Evolutionary conservation across 2,888 invertebrate genomes (phyloP).

Genomic region (Itoplectis maculator): DNA sequence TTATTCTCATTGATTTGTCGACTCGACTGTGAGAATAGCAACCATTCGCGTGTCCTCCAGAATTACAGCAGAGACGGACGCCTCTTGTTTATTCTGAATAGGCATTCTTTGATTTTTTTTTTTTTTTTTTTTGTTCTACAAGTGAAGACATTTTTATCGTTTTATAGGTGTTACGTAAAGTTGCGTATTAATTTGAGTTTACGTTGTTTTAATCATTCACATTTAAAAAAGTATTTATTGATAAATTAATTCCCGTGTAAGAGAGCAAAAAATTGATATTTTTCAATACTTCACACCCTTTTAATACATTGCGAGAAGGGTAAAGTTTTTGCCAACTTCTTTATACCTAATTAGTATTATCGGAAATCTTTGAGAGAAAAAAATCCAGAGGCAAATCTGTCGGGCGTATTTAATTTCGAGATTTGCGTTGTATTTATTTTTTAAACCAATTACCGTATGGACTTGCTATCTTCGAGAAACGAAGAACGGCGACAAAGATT

Average conservation of each 20-base stretch:
- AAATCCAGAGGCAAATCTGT: constrained; percentile 31
- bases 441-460: neutral
- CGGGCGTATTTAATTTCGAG: constrained; percentile 33
- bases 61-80: neutral
- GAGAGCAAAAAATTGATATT: constrained; percentile 5
- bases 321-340: constrained; percentile 55
- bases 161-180: neutral
- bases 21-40: constrained; percentile 25
- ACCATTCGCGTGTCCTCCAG: constrained; percentile 10
- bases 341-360: constrained; percentile 66
- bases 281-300: neutral
- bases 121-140: constrained; percentile 7
- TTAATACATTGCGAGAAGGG: no score
- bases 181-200: neutral
- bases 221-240: neutral
- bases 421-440: constrained; percentile 54
- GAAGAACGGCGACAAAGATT: constrained; percentile 20
- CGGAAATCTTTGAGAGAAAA: constrained; percentile 28
- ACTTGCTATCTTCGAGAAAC: constrained; percentile 8
- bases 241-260: neutral
- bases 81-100: neutral
- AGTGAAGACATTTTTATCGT: neutral
- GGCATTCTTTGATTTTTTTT: constrained; percentile 1
- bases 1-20: constrained; percentile 50
- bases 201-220: neutral